Evolutionary conservation across 2,113 vertebrate genomes (phyloP).

Genomic region (Acanthisitta chloris): DNA sequence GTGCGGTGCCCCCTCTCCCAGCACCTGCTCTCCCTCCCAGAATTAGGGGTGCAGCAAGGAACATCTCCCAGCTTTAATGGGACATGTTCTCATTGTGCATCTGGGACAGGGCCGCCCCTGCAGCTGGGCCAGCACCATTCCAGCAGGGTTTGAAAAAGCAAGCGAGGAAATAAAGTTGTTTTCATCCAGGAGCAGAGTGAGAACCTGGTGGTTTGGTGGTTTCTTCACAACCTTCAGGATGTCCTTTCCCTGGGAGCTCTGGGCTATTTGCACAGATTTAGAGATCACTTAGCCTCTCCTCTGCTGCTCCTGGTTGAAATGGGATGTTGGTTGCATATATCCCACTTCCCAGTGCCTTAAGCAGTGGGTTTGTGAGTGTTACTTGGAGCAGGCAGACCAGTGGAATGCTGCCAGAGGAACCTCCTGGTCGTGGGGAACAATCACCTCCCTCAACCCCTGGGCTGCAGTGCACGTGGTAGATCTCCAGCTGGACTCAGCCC

Average conservation of each 20-base stretch:
- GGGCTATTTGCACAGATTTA: background rate
- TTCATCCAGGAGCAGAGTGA: background rate
- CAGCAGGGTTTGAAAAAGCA: accelerated
- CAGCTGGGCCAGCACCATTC: background rate
- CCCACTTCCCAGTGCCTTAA: background rate
- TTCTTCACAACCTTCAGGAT: background rate
- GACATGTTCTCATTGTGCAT: background rate
- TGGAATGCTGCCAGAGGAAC: background rate
- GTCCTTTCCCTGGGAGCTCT: background rate
- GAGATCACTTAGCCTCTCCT: background rate
- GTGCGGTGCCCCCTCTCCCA: background rate
- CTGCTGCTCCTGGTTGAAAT: background rate
- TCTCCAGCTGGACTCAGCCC: accelerated
- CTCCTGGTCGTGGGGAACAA: background rate
- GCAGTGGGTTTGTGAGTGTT: background rate
- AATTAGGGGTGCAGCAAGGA: background rate
- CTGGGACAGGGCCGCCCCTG: background rate
- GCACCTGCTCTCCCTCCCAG: conserved; percentile 40
- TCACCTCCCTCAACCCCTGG: background rate
- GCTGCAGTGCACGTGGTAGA: background rate
- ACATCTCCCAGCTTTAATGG: background rate
- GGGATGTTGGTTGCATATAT: accelerated
- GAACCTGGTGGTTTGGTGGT: background rate
- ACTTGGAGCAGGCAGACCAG: background rate
- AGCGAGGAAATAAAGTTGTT: background rate